Base-by-base conservation (phyloP, 1,140 invertebrate species). In the Harpegnathos saltator region DNA sequence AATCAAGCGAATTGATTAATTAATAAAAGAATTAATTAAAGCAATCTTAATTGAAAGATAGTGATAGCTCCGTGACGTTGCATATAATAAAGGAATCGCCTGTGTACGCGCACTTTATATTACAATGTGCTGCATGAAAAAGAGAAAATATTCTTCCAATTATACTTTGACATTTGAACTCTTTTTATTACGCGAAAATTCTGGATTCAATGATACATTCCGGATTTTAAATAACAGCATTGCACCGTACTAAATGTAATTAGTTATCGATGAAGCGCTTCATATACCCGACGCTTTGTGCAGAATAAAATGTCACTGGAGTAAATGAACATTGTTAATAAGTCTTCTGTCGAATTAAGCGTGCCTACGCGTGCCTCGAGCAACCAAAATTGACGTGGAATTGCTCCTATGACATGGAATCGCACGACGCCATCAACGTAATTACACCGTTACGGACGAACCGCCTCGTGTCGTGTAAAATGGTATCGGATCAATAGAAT, bases 371-470 rank as follows among this genome's bases (percentile, higher is more conserved):
- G 26, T 7, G n/a, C 66, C 54, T 75, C 26, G 26, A 54, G 44
- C 26, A 22, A 77, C 54, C 48, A 66, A 77, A 77, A 66, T 77
- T 66, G 65, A 19, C 54, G 26, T 19, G 19, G 33, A 77, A 77
- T 66, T 77, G 61, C 61, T 48, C 26, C n/a, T n/a, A n/a, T n/a
- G n/a, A n/a, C n/a, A n/a, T n/a, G n/a, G n/a, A n/a, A n/a, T n/a
- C 54, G 65, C 50, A 63, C 44, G 44, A 75, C 59, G 52, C 26
- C n/a, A 61, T 3, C 74, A 11, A 24, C 61, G 50, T 54, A 29
- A 56, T 44, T 77, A 15, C 61, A 66, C 66, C 54, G 61, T 77
- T 66, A 52, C 33, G 52, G 65, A n/a, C n/a, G n/a, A 77, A 65
- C 54, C 19, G 19, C 61, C 66, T 65, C 62, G 52, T 66, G 24